Evolutionary conservation across 2,113 vertebrate species (phyloP), one percentile per base, ranked within the genome.

Genomic region (Passer domesticus): DNA sequence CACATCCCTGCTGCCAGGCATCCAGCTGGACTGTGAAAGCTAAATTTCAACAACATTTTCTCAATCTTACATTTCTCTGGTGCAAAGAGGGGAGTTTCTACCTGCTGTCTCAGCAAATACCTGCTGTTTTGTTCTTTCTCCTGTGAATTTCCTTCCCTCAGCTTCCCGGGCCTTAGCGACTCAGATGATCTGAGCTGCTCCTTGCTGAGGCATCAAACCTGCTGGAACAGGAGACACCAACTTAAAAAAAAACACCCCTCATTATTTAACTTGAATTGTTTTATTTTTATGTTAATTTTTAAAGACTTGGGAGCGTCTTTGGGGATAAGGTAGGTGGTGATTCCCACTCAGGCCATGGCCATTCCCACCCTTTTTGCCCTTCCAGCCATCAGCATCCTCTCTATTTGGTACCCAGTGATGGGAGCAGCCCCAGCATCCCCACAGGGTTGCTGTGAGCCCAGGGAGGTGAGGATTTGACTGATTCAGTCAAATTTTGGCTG

Each of bases 371-470:
- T 16, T 49, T 87, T 31, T 37, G 28, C 22, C 10, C 59, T n/a
- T 76, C 33, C 63, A 43, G 27, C 49, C 43, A 27, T 23, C 73
- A 49, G n/a, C 68, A 52, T 8, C 41, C 28, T n/a, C 52, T 1
- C 2, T 16, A 31, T 30, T 20, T 46, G 58, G 58, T 35, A 11
- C 16, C 9, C 50, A 20, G 24, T 4, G 30, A 16, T 25, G 64
- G 28, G 15, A 80, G 30, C 41, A 43, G 30, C 43, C 15, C 24
- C 8, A 22, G 47, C 24, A 70, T 4, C 46, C 41, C 35, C 23
- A 20, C 3, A 8, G 63, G 24, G 11, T 4, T 44, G 44, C 24
- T 2, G 35, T 3, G 31, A 83, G 41, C 68, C 47, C 0, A 1
- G 7, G 35, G 37, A 72, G 79, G 22, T 16, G 43, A 58, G 7